Conservation (phyloP, 2,113 vertebrate species). For the Spea multiplicata region DNA sequence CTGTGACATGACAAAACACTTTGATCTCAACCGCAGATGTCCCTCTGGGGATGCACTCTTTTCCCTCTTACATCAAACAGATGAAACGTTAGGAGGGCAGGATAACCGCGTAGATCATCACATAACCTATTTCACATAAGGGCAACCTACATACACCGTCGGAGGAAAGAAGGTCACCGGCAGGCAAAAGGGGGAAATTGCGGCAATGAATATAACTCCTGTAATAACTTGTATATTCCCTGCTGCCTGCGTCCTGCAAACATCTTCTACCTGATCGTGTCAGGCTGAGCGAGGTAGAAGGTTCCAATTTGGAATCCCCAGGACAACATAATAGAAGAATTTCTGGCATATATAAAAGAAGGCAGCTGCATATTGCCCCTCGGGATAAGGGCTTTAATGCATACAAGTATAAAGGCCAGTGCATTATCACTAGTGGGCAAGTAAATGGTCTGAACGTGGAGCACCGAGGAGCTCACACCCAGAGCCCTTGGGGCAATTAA, state of each 20-base stretch:
- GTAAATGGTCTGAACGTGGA: too few species aligned
- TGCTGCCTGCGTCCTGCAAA: neutral
- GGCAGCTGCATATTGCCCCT: too few species aligned
- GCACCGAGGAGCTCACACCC: too few species aligned
- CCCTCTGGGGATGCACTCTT: slow-evolving; percentile 12
- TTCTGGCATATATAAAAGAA: too few species aligned
- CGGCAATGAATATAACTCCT: neutral
- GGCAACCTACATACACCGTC: neutral
- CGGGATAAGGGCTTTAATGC: too few species aligned
- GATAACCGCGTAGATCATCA: neutral
- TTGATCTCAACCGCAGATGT: slow-evolving; percentile 33
- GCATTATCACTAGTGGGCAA: too few species aligned
- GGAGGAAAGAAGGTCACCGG: neutral
- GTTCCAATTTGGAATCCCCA: too few species aligned
- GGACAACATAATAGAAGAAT: too few species aligned
- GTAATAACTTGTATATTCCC: neutral
- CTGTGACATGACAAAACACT: slow-evolving; percentile 38
- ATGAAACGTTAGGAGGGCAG: neutral
- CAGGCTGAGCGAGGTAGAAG: too few species aligned
- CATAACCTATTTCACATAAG: slow-evolving; percentile 12
- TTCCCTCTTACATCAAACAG: slow-evolving; percentile 22
- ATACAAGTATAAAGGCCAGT: too few species aligned
- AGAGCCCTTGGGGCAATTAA: too few species aligned
- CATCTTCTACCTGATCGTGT: neutral
- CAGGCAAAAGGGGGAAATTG: neutral